Evolutionary conservation across 2,113 vertebrate species (phyloP).

Genomic region (Nymphicus hollandicus): DNA sequence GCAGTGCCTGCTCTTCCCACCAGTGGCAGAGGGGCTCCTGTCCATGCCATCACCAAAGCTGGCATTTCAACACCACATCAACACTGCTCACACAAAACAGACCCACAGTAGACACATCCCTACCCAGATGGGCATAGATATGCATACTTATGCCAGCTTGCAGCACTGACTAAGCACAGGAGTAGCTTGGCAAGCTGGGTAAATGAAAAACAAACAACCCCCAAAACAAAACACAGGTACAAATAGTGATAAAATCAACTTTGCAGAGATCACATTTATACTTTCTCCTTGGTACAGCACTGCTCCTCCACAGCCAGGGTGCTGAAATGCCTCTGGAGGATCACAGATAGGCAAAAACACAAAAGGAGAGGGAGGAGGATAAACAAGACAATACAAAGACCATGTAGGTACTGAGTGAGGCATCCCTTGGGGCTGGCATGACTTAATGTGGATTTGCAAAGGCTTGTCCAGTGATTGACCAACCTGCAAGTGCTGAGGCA

Average conservation of each 20-base stretch:
- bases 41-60: not conserved
- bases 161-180: not conserved
- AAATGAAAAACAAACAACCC: not conserved
- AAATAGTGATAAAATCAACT: not conserved
- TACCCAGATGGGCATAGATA: not conserved
- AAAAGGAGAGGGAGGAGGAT: not conserved
- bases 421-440: not conserved
- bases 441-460: not conserved
- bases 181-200: not conserved
- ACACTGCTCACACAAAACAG: fast-evolving
- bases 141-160: not conserved
- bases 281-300: not conserved
- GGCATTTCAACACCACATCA: not conserved
- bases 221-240: not conserved
- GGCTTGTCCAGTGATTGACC: not conserved
- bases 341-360: not conserved
- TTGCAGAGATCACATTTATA: not conserved
- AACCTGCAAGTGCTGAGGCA: not conserved
- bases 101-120: not conserved
- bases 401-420: not conserved
- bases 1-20: fast-evolving
- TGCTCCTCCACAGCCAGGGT: not conserved
- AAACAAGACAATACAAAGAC: not conserved
- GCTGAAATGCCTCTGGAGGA: not conserved
- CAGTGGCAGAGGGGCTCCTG: not conserved